Base-by-base conservation (phyloP, 2,113 vertebrate genomes). In the Sapayoa aenigma region DNA sequence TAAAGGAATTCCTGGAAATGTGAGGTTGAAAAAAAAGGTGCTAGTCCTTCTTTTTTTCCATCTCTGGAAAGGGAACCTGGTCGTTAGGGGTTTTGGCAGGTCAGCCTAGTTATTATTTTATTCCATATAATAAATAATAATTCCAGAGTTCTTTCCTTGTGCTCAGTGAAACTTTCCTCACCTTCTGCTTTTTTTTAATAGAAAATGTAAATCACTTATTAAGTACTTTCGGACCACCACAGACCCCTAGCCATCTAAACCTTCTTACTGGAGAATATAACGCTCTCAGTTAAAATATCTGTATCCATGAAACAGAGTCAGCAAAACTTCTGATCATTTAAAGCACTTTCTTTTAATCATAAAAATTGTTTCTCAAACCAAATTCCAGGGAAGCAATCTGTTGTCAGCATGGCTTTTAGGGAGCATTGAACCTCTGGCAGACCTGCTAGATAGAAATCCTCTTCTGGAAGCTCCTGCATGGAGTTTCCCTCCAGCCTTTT, bases 11-110 rank as follows among this genome's bases (percentile, higher is more conserved):
- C 76, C 83, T 90, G 93, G 86, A 97, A 94, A 92, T 24, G 49
- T 14, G 31, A 86, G 56, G 35, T 47, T 82, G n/a, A 39, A 55
- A 42, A 24, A 89, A 91, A 76, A 47, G 47, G 50, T 88, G 55
- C 82, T 65, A 46, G 65, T 84, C 52, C 65, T 89, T 63, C 60
- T 72, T 82, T 95, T 94, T 95, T 92, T 94, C 92, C 88, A 58
- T 89, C 52, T 89, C 85, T 93, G 85, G 83, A 81, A 96, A 96
- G 49, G 49, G 56, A 96, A 93, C 5, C 0, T 90, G 41, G 60
- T 96, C 83, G 89, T 95, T 96, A 88, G 89, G 76, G 69, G 79
- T 19, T 94, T 87, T 95, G 95, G 94, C 89, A 92, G 72, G 84
- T 78, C 88, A 94, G 30, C 42, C 76, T 88, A 52, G 65, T 90